Evolutionary conservation across 2,888 invertebrate species (phyloP).

Genomic region (Ditylenchus weischeri): DNA sequence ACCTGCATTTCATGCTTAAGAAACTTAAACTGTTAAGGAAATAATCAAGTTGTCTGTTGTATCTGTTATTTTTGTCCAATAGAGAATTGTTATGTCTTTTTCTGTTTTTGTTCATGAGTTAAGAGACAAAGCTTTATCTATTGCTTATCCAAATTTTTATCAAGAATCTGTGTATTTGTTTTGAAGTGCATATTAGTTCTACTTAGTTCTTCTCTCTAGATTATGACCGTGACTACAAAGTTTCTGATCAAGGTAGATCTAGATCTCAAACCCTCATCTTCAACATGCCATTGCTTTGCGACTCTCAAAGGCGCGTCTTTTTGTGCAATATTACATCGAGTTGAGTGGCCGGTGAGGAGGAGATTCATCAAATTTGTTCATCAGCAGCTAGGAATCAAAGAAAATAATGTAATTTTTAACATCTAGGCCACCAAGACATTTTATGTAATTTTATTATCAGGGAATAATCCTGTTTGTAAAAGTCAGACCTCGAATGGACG

Average conservation of each 20-base stretch:
- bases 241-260: background rate
- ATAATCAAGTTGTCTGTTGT: background rate
- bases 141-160: no score
- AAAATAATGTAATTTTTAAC: background rate
- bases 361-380: background rate
- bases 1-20: constrained; percentile 19
- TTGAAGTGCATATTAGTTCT: no score
- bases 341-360: background rate
- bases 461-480: constrained; percentile 3
- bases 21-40: constrained; percentile 18
- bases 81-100: no score
- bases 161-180: no score
- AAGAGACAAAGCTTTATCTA: no score
- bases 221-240: no score
- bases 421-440: background rate
- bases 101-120: no score
- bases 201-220: no score
- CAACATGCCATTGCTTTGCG: background rate
- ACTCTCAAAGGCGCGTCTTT: background rate
- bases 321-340: background rate
- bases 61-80: no score
- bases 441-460: background rate
- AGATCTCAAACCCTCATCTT: background rate
- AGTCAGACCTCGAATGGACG: background rate
- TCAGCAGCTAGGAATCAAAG: background rate